Conservation (phyloP, 2,888 invertebrate species). For the Microdon myrmicae region DNA sequence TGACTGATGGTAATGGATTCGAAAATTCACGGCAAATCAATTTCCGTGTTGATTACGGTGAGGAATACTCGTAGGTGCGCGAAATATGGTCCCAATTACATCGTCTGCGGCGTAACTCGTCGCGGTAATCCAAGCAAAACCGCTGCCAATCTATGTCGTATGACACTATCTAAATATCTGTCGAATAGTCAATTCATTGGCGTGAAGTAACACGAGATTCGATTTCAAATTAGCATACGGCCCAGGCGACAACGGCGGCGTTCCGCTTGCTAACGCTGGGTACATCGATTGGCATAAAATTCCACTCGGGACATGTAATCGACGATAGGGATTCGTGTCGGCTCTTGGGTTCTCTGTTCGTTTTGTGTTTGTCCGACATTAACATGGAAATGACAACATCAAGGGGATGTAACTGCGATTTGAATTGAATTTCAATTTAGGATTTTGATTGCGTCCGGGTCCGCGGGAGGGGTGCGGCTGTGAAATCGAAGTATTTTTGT, state of each 20-base stretch:
- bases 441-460: constrained; percentile 26
- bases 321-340: constrained; percentile 22
- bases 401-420: constrained; percentile 41
- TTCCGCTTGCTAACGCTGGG: too few relatives aligned
- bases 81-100: constrained; percentile 16
- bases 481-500: too few relatives aligned
- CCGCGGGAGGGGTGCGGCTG: too few relatives aligned
- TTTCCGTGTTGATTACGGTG: constrained; percentile 38
- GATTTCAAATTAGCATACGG: constrained; percentile 41
- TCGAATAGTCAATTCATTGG: constrained; percentile 36
- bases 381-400: constrained; percentile 38
- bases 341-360: not conserved
- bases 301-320: constrained; percentile 37
- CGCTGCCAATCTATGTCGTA: not conserved
- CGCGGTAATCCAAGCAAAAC: constrained; percentile 9
- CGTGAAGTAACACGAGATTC: constrained; percentile 28
- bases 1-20: too few relatives aligned
- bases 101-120: constrained; percentile 2
- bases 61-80: constrained; percentile 25
- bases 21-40: too few relatives aligned
- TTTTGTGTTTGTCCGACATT: constrained; percentile 24
- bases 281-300: constrained; percentile 47
- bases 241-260: constrained; percentile 23
- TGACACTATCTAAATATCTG: constrained; percentile 43
- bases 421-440: constrained; percentile 40